Evolutionary conservation across 2,888 invertebrate species (phyloP).

Genomic region (Nemotelus pantherinus): DNA sequence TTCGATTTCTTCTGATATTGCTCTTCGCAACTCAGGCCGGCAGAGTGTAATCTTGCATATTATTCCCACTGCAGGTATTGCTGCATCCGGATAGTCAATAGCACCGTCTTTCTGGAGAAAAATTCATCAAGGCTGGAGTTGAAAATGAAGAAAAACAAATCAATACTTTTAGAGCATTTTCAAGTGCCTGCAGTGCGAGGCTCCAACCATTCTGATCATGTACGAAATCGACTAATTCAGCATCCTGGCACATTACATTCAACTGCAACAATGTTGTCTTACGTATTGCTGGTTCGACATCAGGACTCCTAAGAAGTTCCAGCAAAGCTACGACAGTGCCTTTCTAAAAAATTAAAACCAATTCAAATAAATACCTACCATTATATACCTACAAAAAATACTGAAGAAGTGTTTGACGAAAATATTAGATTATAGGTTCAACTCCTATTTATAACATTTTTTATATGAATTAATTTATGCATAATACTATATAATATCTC

Average conservation of each 20-base stretch:
- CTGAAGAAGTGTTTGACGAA: background rate
- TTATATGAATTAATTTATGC: background rate
- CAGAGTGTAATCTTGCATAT: constrained; percentile 57
- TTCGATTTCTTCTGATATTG: constrained; percentile 55
- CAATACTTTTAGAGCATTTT: constrained; percentile 54
- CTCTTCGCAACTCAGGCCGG: constrained; percentile 55
- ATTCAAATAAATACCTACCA: background rate
- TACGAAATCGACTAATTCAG: constrained; percentile 53
- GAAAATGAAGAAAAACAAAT: background rate
- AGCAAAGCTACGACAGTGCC: constrained; percentile 54
- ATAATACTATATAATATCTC: no score
- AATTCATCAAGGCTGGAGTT: constrained; percentile 1
- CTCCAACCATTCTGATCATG: constrained; percentile 55
- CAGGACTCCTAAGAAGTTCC: constrained; percentile 56
- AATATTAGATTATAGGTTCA: background rate
- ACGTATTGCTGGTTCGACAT: constrained; percentile 58
- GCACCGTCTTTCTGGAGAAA: constrained; percentile 46
- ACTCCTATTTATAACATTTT: background rate
- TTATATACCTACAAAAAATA: background rate
- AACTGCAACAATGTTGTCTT: constrained; percentile 60
- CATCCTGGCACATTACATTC: constrained; percentile 59
- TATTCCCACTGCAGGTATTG: constrained; percentile 58
- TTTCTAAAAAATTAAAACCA: constrained; percentile 27
- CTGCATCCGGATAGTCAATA: constrained; percentile 55
- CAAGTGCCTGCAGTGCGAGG: constrained; percentile 55